Base-by-base conservation (phyloP, 2,888 invertebrate species). In the Ectemnius cavifrons region DNA sequence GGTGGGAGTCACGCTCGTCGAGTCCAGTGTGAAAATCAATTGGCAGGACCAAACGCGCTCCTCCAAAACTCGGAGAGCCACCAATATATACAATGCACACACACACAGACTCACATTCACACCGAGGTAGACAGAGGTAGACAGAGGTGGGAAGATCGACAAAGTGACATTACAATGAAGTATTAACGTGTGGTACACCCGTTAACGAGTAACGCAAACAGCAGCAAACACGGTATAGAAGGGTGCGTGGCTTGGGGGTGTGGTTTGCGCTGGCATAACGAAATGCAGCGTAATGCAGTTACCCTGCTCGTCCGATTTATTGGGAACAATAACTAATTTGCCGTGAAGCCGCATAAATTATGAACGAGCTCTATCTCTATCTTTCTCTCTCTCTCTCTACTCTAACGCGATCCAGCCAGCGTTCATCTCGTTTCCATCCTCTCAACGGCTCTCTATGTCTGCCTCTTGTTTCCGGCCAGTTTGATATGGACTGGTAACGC, bases 261-360 rank as follows among this genome's bases (percentile, higher is more conserved):
- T 63, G 18, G 8, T 16, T 58, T 63, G 61, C 37, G 63, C 62
- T 52, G 67, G 58, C 62, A 52, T 63, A 57, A 71, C 77, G 77
- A 69, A 77, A 76, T 56, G 76, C 61, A 52, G 57, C 60, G 63
- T 67, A 68, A 71, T 61, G 68, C 76, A 63, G 71, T 71, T 63
- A 28, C 20, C 67, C 47, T 62, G 28, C 46, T 37, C 64, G 59
- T 52, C 56, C 67, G 74, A 82, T 80, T 82, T 84, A 78, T 75
- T 63, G 78, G 64, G 63, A 76, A 83, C 73, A 78, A 81, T 82
- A 78, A 83, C 78, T 82, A 80, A 83, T 82, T 77, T 73, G 59
- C 65, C 67, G 73, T 70, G 72, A 77, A 81, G 71, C 81, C 75
- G 69, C 79, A 79, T 84, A 84, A 82, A 84, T 84, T 79, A 80